Evolutionary conservation across 2,113 vertebrate genomes (phyloP).

Genomic region (Tringa solitaria): DNA sequence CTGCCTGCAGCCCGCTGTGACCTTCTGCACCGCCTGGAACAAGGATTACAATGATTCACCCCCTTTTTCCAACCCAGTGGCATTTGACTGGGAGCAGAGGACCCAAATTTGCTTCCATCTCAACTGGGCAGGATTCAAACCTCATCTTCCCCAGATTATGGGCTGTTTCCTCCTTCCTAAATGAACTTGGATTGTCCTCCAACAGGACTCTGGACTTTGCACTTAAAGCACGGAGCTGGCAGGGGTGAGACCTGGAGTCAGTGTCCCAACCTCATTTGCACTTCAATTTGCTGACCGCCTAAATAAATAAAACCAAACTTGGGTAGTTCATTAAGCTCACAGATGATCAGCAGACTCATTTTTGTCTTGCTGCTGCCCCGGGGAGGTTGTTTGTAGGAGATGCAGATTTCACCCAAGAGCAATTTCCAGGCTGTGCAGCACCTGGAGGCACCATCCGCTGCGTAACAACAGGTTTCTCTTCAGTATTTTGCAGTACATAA

Average conservation of each 20-base stretch:
- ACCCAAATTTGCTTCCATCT: background rate
- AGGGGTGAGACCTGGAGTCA: background rate
- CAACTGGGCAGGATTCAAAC: background rate
- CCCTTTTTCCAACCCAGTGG: background rate
- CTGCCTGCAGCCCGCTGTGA: background rate
- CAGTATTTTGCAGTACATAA: slow-evolving; percentile 92
- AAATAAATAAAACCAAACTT: background rate
- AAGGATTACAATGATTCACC: background rate
- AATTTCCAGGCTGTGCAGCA: background rate
- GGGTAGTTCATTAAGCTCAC: rapidly evolving
- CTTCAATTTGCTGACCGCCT: background rate
- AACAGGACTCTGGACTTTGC: background rate
- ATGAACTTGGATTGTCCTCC: background rate
- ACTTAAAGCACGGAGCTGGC: background rate
- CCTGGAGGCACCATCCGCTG: rapidly evolving
- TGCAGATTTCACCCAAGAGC: background rate
- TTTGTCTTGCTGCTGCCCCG: background rate
- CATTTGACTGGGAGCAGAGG: background rate
- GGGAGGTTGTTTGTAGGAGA: rapidly evolving
- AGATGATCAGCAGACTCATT: background rate
- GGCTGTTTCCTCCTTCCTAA: background rate
- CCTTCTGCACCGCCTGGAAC: background rate
- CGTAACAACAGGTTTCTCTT: rapidly evolving
- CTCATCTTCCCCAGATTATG: background rate
- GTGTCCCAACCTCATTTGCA: background rate